These are phyloP conservation scores for Halcyon senegalensis DNA, from an alignment of 2,113 vertebrate species.

Conservation along the genomic window DNA sequence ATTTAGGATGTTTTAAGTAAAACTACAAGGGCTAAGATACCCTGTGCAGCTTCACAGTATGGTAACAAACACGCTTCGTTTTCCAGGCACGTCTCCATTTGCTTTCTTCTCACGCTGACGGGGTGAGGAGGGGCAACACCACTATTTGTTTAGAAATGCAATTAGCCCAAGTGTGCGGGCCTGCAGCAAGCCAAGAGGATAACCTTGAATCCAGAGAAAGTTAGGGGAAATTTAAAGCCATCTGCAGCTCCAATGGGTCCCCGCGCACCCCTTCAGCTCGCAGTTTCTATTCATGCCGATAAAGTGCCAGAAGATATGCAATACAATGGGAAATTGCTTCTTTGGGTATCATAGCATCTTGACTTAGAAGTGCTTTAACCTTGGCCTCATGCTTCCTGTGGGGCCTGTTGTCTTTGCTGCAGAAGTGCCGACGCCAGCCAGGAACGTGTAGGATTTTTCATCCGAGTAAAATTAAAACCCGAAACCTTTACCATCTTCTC, in stretches of 20 bases:
- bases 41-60: background rate
- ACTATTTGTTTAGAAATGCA: conserved; percentile 9
- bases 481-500: conserved; percentile 60
- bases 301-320: conserved; percentile 62
- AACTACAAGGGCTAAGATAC: background rate
- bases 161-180: conserved; percentile 14
- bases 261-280: conserved; percentile 2
- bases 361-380: conserved; percentile 71
- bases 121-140: background rate
- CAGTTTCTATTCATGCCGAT: conserved; percentile 36
- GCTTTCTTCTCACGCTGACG: background rate
- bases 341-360: conserved; percentile 67
- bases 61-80: background rate
- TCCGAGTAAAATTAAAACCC: conserved; percentile 70
- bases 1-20: background rate
- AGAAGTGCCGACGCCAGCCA: conserved; percentile 22
- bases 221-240: conserved; percentile 58
- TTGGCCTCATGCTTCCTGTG: conserved; percentile 70
- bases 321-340: conserved; percentile 72
- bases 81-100: background rate
- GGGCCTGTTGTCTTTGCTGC: conserved; percentile 48
- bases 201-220: conserved; percentile 70
- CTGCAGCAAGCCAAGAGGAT: conserved; percentile 1
- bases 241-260: conserved; percentile 70
- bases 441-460: conserved; percentile 47